phyloP scores from a whole-genome alignment of 2,113 vertebrate species.

The Bos indicus region DNA sequence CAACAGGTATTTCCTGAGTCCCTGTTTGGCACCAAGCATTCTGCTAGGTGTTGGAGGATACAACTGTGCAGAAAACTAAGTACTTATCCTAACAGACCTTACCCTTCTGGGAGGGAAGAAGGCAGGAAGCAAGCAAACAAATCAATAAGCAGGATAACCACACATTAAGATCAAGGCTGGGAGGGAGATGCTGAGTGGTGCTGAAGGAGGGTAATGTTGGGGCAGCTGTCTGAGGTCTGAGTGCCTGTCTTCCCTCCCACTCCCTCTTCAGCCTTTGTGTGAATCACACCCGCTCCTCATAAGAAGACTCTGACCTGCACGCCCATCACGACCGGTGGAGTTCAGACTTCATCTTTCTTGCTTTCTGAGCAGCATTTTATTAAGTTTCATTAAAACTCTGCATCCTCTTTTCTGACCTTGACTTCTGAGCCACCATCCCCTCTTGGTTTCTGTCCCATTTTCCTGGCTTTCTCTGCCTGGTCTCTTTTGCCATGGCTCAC shows the following conservation, averaged over 20 bases:
- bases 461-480: not conserved
- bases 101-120: not conserved
- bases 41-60: not conserved
- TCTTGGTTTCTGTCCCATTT: not conserved
- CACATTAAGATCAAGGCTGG: not conserved
- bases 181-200: not conserved
- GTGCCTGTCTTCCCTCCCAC: rapidly evolving
- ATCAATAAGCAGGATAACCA: not conserved
- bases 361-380: not conserved
- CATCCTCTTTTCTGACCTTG: not conserved
- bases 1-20: not conserved
- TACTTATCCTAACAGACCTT: not conserved
- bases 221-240: not conserved
- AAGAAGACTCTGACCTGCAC: not conserved
- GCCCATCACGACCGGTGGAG: rapidly evolving
- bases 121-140: not conserved
- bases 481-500: not conserved
- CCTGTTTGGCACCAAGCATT: not conserved
- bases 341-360: not conserved
- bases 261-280: not conserved
- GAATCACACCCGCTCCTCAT: not conserved
- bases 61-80: too few species aligned
- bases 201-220: too few species aligned
- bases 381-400: not conserved
- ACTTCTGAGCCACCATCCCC: not conserved